Evolutionary conservation across 2,888 invertebrate species (phyloP), one percentile per base, ranked within the genome.

Genomic region (Melolontha melolontha): DNA sequence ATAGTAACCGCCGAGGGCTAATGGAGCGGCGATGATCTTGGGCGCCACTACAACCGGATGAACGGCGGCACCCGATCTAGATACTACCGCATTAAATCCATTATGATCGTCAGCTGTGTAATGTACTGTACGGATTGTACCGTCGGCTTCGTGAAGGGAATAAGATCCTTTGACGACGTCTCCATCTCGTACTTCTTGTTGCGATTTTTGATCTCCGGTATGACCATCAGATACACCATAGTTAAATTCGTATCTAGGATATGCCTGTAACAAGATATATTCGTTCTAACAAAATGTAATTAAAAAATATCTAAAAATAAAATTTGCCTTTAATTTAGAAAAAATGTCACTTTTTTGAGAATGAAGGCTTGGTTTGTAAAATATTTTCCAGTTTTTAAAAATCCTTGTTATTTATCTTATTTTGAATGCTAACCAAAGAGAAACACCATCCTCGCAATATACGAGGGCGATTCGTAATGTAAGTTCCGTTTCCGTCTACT

Each of bases 81-180:
- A 88, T 5, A 91, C 91, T 57, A 90, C 86, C 17, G 91, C 91
- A 77, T 91, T 90, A 85, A 91, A 91, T 7, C 91, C 91, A 74
- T 86, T 87, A 79, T 90, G 90, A 77, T 89, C 89, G 76, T 91
- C 91, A 50, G 91, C 91, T 17, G 89, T 86, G 80, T 91, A 91
- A 71, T 88, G 86, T 41, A 91, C 91, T 44, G 86, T 81, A 49
- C 80, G 73, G 10, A 78, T 77, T 57, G 84, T 82, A 40, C 85
- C 85, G 64, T 85, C 85, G 4, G 84, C 76, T 70, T 85, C 85
- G 59, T 84, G 76, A 47, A 85, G 80, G 10, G 82, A 81, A 78
- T 85, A 85, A 4, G 87, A 87, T 5, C 89, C 89, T 74, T 88
- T 88, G 14, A 89, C 89, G 1, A 88, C 86, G 76, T 89, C 89